Evolutionary conservation across 2,113 vertebrate species (phyloP).

Genomic region (Varanus komodoensis): DNA sequence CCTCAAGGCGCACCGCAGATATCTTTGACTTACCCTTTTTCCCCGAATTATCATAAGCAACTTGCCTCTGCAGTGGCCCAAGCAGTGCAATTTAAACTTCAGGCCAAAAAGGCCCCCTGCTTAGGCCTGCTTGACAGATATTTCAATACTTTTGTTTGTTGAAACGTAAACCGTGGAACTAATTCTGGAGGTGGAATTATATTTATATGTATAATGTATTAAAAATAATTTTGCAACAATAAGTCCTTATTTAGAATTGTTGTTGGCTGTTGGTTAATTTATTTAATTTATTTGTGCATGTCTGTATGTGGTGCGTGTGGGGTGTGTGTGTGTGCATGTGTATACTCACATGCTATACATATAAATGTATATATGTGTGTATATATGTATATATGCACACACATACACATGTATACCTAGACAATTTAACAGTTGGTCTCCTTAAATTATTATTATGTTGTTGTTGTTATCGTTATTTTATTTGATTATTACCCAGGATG

Average conservation of each 20-base stretch:
- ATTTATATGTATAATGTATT: slow-evolving; percentile 84
- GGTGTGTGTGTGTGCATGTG: slow-evolving; percentile 73
- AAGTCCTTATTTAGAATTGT: slow-evolving; percentile 67
- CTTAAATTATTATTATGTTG: slow-evolving; percentile 13
- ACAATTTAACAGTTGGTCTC: background rate
- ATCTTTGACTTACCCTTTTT: slow-evolving; percentile 55
- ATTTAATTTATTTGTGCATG: slow-evolving; percentile 84
- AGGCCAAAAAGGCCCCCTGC: slow-evolving; percentile 37
- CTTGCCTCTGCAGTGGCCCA: slow-evolving; percentile 55
- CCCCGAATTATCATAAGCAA: slow-evolving; percentile 54
- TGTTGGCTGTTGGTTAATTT: slow-evolving; percentile 73
- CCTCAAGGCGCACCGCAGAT: slow-evolving; percentile 54
- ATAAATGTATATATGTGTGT: slow-evolving; percentile 62
- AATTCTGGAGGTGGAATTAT: slow-evolving; percentile 47
- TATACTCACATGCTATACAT: no score
- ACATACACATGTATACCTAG: background rate
- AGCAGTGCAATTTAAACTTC: slow-evolving; percentile 67
- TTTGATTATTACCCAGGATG: slow-evolving; percentile 75
- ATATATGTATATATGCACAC: slow-evolving; percentile 51
- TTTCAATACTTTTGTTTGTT: slow-evolving; percentile 76
- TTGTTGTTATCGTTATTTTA: slow-evolving; percentile 61
- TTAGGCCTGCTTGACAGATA: slow-evolving; percentile 69
- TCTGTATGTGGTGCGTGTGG: slow-evolving; percentile 73
- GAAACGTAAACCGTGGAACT: slow-evolving; percentile 68
- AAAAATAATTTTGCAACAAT: slow-evolving; percentile 69